Conservation (phyloP, 1,140 invertebrate species). For the Halesus radiatus region DNA sequence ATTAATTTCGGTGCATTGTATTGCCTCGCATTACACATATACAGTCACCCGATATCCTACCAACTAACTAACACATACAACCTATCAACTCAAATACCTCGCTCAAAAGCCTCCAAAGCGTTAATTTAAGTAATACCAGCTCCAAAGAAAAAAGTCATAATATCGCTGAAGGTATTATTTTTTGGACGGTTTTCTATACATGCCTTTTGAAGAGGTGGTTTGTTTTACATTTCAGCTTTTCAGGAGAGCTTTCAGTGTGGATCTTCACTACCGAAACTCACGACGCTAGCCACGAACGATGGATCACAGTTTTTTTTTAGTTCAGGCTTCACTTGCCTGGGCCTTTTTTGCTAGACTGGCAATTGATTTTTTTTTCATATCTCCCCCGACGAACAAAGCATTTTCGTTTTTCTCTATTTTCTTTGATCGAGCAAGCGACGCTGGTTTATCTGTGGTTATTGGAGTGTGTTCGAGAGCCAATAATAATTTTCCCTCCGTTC, state of each 20-base stretch:
- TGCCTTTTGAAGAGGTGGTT: background rate
- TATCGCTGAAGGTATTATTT: no score
- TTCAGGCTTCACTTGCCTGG: conserved; percentile 24
- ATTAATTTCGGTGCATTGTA: conserved; percentile 3
- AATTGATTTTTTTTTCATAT: conserved; percentile 40
- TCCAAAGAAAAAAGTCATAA: no score
- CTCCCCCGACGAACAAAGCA: conserved; percentile 33
- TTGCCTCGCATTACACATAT: background rate
- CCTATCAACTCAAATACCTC: conserved; percentile 10
- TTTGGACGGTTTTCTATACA: background rate
- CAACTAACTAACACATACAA: conserved; percentile 17
- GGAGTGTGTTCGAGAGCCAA: conserved; percentile 2
- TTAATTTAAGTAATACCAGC: background rate
- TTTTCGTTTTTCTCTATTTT: conserved; percentile 22
- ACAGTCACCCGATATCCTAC: background rate
- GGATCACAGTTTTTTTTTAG: conserved; percentile 38
- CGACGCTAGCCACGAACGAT: conserved; percentile 31
- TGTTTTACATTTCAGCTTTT: background rate
- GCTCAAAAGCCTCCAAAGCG: background rate
- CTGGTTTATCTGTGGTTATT: conserved; percentile 2
- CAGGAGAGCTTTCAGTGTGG: background rate
- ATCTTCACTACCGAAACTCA: conserved; percentile 24
- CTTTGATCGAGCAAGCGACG: conserved; percentile 28
- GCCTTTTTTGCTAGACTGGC: conserved; percentile 36
- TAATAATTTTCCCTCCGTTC: background rate